Conservation (phyloP, 2,888 invertebrate species). For the Ochlodes sylvanus region DNA sequence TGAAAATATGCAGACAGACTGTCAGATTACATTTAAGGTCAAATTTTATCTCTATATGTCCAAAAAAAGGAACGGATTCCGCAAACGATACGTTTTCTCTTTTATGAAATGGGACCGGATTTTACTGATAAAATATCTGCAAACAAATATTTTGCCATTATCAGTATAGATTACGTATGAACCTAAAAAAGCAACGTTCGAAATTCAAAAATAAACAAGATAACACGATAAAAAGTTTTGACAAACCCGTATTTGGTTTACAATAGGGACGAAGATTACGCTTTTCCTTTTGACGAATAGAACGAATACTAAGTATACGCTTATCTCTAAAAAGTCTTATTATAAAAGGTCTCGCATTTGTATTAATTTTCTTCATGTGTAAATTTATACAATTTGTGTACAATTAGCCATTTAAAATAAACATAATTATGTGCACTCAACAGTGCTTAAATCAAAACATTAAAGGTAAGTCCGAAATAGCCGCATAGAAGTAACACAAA, state of each 20-base stretch:
- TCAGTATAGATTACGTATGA: slow-evolving; percentile 1
- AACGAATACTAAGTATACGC: too few species aligned
- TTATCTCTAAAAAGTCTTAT: too few species aligned
- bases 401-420: too few species aligned
- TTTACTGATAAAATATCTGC: slow-evolving; percentile 23
- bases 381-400: too few species aligned
- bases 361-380: too few species aligned
- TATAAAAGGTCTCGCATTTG: too few species aligned
- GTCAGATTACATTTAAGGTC: neutral
- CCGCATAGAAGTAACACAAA: slow-evolving; percentile 3
- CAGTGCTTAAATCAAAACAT: neutral
- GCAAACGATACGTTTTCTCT: neutral
- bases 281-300: neutral
- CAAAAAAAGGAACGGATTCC: slow-evolving; percentile 17
- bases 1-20: too few species aligned
- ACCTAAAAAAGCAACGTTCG: slow-evolving; percentile 13
- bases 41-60: neutral
- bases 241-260: slow-evolving; percentile 1
- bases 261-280: slow-evolving; percentile 6
- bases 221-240: slow-evolving; percentile 7
- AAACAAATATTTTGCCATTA: slow-evolving; percentile 8
- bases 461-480: neutral
- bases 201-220: slow-evolving; percentile 22
- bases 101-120: slow-evolving; percentile 32
- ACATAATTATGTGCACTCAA: neutral